Evolutionary conservation across 2,888 invertebrate species (phyloP), one percentile per base, ranked within the genome.

Genomic region (Alentia gelatinosa): DNA sequence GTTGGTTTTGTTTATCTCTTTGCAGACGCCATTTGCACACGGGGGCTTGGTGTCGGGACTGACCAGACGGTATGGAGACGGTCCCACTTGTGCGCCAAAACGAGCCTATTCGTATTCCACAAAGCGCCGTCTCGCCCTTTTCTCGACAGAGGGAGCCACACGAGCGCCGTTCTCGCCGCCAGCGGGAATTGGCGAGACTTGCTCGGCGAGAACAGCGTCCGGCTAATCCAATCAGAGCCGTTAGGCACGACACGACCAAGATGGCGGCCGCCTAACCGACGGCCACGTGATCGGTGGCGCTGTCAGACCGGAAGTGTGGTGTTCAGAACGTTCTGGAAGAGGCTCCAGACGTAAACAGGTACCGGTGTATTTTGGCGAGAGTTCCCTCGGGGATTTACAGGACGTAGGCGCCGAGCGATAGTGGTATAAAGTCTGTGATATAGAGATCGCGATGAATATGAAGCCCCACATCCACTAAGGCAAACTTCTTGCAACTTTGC

Each of bases 191-290:
- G 68, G 4, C 68, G 30, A 30, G 68, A 68, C 26, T 3, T 19
- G 68, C 30, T 1, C 33, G 4, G 12, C 30, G 68, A 30, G 12
- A 30, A 19, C 56, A 26, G 30, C 68, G 68, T 68, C 33, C 26
- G 68, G 68, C 68, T 68, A 68, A 68, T 30, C 68, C 68, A 68
- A 68, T 30, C 68, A 68, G 33, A 56, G 56, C 56, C 56, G 56
- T 56, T 56, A 56, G 56, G 68, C 30, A 30, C 68, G 30, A 68
- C 30, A 68, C 68, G 12, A 68, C 30, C 30, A 68, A 30, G 68
- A 68, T 68, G 68, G 68, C 68, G 30, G 33, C 68, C 33, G 23
- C 33, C n/a, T 68, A 19, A 47, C 9, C 47, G 47, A 47, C 19
- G 33, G 30, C 26, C 68, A 68, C 26, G 15, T 68, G 68, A 68